A percentile compares a stretch with the other conserved stretches of the same genome.
Evolutionary conservation across 2,888 invertebrate species (phyloP).

Genomic region (Polylopha cassiicola): DNA sequence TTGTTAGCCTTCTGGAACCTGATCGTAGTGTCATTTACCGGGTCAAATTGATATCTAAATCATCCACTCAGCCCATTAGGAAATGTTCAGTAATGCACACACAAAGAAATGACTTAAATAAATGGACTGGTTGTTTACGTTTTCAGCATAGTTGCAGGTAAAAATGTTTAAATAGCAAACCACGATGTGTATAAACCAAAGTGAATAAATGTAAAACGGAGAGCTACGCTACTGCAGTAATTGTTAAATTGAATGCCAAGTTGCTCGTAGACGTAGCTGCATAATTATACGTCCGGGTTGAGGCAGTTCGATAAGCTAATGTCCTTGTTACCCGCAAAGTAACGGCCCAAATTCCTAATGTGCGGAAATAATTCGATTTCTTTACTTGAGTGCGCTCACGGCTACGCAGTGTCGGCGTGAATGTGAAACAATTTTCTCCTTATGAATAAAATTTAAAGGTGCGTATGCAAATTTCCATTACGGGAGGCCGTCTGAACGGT

Average conservation of each 20-base stretch:
- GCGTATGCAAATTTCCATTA: slow-evolving; percentile 74
- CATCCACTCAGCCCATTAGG: no score
- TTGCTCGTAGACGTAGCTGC: slow-evolving; percentile 16
- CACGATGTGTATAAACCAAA: no score
- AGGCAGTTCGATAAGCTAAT: slow-evolving; percentile 23
- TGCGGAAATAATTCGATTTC: slow-evolving; percentile 66
- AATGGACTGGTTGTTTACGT: no score
- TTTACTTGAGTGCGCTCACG: slow-evolving; percentile 51
- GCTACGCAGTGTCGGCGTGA: slow-evolving; percentile 34
- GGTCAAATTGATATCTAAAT: no score
- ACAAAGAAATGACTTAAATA: no score
- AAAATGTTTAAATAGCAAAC: no score
- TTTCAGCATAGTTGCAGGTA: no score
- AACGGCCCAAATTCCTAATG: slow-evolving; percentile 51
- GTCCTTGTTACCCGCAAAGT: slow-evolving; percentile 40
- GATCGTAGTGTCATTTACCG: no score
- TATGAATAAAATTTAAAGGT: slow-evolving; percentile 76
- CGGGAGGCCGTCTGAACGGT: slow-evolving; percentile 61
- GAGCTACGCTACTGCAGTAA: no score
- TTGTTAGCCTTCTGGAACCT: no score
- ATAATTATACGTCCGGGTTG: slow-evolving; percentile 17
- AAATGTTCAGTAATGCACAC: no score
- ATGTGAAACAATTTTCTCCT: slow-evolving; percentile 72
- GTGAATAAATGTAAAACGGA: no score
- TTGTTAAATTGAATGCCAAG: not conserved